Conservation (phyloP, 2,888 invertebrate genomes). For the Cheilosia pagana region DNA sequence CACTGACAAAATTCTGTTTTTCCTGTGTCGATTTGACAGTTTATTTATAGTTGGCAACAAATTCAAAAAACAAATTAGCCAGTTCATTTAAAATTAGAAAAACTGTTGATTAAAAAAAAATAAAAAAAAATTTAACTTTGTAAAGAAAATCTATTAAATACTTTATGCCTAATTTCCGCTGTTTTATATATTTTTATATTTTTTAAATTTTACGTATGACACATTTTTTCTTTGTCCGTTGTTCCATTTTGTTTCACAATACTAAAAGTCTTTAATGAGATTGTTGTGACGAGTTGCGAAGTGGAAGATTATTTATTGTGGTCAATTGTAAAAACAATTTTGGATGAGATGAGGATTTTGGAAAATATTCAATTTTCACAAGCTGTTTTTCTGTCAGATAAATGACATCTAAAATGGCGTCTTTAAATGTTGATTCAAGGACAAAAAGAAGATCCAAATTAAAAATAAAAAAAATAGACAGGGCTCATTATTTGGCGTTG, state of each 20-base stretch:
- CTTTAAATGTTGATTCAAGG: too few relatives aligned
- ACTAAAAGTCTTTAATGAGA: not conserved
- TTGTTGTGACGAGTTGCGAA: too few relatives aligned
- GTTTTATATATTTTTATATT: not conserved
- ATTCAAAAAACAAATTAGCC: slow-evolving; percentile 15
- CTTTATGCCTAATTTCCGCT: slow-evolving; percentile 38
- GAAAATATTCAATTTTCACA: too few relatives aligned
- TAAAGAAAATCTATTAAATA: not conserved
- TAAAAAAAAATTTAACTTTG: not conserved
- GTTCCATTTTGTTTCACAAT: not conserved
- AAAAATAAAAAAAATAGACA: too few relatives aligned
- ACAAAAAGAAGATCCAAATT: too few relatives aligned
- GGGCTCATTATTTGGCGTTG: too few relatives aligned
- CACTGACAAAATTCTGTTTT: not conserved
- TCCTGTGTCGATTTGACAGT: slow-evolving; percentile 8
- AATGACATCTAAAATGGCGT: too few relatives aligned
- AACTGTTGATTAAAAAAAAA: not conserved
- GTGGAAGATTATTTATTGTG: too few relatives aligned
- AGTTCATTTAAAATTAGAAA: slow-evolving; percentile 29
- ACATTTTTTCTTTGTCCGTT: slow-evolving; percentile 2
- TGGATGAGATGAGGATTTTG: too few relatives aligned
- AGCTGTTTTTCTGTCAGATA: too few relatives aligned
- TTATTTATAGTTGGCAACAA: slow-evolving; percentile 31
- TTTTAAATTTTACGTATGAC: not conserved
- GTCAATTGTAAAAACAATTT: too few relatives aligned